These are phyloP conservation scores for Pachypanchax playfairii DNA, from an alignment of 2,113 vertebrate genomes.

Conservation along the genomic window DNA sequence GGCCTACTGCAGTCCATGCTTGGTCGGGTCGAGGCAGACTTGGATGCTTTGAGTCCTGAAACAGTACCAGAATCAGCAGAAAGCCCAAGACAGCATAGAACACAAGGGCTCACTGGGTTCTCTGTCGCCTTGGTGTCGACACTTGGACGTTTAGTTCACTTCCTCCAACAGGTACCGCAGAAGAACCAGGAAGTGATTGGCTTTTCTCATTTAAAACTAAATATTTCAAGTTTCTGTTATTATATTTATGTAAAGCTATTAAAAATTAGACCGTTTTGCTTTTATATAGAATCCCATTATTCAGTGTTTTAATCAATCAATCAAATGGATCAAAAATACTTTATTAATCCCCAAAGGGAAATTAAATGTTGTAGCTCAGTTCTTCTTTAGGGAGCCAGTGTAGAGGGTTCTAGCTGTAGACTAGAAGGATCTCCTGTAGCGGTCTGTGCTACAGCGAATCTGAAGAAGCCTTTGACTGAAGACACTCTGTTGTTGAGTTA, in stretches of 20 bases:
- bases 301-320: too few species aligned
- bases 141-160: constrained; percentile 85
- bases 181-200: not conserved
- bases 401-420: too few species aligned
- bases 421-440: too few species aligned
- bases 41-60: constrained; percentile 80
- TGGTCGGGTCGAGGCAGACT: constrained; percentile 84
- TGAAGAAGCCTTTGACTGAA: too few species aligned
- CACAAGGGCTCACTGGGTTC: constrained; percentile 86
- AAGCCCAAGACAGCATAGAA: constrained; percentile 42
- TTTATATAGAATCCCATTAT: too few species aligned
- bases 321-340: too few species aligned
- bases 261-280: too few species aligned
- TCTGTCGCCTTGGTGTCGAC: constrained; percentile 86
- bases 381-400: too few species aligned
- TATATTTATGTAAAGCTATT: not conserved
- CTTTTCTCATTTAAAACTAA: not conserved
- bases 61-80: constrained; percentile 33
- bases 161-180: constrained; percentile 83
- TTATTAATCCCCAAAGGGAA: too few species aligned
- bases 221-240: not conserved
- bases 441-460: too few species aligned
- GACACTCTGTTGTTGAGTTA: too few species aligned
- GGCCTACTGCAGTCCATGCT: constrained; percentile 86
- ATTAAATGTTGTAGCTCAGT: too few species aligned